Conservation (phyloP, 2,113 vertebrate genomes). For the Tachycineta bicolor region DNA sequence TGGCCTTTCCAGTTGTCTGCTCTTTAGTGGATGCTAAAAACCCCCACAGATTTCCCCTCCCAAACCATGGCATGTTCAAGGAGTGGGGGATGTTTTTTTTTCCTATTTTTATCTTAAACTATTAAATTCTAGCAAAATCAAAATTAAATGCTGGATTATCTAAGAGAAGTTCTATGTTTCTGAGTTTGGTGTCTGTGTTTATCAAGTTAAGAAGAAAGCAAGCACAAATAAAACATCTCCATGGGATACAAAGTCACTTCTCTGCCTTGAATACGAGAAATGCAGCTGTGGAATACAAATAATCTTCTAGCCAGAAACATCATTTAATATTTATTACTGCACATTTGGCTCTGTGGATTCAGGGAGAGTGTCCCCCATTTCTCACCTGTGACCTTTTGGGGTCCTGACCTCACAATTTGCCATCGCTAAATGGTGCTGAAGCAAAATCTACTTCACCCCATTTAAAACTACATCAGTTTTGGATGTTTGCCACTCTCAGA, state of each 20-base stretch:
- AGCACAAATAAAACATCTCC: conserved; percentile 49
- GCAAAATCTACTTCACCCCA: background rate
- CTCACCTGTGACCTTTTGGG: background rate
- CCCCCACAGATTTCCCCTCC: background rate
- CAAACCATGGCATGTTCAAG: background rate
- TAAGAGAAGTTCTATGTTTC: background rate
- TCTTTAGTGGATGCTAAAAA: background rate
- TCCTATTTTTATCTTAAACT: background rate
- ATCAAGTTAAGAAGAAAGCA: conserved; percentile 16
- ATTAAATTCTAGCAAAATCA: background rate
- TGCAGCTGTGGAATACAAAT: conserved; percentile 11
- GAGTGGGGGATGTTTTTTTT: background rate
- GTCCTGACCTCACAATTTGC: background rate
- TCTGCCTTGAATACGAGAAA: conserved; percentile 17
- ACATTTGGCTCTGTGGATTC: background rate
- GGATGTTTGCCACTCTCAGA: background rate
- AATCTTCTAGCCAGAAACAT: background rate
- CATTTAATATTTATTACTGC: conserved; percentile 34
- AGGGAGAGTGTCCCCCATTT: background rate
- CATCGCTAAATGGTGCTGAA: rapidly evolving
- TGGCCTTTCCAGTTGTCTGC: background rate
- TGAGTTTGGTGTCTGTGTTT: background rate
- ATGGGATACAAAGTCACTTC: conserved; percentile 23
- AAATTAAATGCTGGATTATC: background rate
- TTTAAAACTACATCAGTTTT: background rate